phyloP scores from a whole-genome alignment of 2,797 vertebrate genomes.

The Pelobates cultripes region DNA sequence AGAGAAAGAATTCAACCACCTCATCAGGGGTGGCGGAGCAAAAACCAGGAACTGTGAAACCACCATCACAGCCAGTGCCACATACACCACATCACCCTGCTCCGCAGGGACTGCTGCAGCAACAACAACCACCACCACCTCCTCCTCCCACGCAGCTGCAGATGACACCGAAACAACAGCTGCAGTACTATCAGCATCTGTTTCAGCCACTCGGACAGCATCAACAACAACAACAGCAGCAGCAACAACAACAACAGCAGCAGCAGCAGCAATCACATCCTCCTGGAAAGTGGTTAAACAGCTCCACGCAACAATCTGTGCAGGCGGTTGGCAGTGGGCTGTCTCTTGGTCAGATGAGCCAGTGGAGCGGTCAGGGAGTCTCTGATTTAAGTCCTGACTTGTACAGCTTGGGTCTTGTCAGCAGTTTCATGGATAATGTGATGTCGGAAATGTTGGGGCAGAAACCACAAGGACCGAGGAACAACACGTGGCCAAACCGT shows the following conservation, averaged over 20 bases:
- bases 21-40: constrained; percentile 84
- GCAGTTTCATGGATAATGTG: constrained; percentile 97
- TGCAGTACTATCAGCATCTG: constrained; percentile 94
- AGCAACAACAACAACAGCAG: constrained; percentile 65
- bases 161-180: constrained; percentile 70
- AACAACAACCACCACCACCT: constrained; percentile 71
- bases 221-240: constrained; percentile 71
- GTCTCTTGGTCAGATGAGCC: constrained; percentile 84
- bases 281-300: constrained; percentile 86
- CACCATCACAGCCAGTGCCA: constrained; percentile 75
- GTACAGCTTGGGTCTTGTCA: constrained; percentile 95
- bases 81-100: constrained; percentile 78
- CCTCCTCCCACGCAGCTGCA: constrained; percentile 75
- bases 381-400: constrained; percentile 94
- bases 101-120: constrained; percentile 75
- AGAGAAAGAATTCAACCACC: constrained; percentile 91
- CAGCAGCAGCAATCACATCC: constrained; percentile 62
- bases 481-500: constrained; percentile 98
- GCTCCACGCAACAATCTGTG: constrained; percentile 78
- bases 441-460: constrained; percentile 97
- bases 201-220: constrained; percentile 88
- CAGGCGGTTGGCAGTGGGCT: constrained; percentile 80
- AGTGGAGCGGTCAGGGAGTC: constrained; percentile 86
- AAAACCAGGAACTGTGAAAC: constrained; percentile 78
- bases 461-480: constrained; percentile 93